These are phyloP conservation scores for Prionailurus viverrinus DNA, from an alignment of 2,113 vertebrate genomes.

Conservation along the genomic window DNA sequence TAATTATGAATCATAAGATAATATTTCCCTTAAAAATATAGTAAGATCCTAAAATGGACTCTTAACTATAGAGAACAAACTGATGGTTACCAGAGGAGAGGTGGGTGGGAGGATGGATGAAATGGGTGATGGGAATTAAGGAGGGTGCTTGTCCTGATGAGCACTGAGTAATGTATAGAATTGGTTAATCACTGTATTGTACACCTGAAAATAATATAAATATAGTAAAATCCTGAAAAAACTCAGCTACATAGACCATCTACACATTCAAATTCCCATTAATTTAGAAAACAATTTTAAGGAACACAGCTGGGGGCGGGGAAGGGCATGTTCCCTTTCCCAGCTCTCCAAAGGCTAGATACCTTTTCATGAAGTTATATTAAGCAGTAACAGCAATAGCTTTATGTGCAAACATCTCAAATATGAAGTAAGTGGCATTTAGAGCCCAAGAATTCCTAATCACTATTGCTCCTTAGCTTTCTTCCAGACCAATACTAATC, in stretches of 20 bases:
- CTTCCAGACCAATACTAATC: not conserved
- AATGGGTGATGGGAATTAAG: not conserved
- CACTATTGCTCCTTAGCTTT: not conserved
- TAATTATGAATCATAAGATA: not conserved
- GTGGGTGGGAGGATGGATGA: not conserved
- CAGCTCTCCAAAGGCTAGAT: not conserved
- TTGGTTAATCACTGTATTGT: not conserved
- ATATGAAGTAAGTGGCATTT: not conserved
- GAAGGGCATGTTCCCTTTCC: not conserved
- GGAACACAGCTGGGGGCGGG: not conserved
- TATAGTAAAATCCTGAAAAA: not conserved
- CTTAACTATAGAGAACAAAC: not conserved
- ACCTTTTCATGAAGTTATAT: not conserved
- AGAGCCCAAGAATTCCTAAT: not conserved
- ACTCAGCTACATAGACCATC: not conserved
- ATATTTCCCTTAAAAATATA: not conserved
- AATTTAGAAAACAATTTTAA: not conserved
- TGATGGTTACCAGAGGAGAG: not conserved
- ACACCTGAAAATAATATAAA: not conserved
- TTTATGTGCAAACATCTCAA: not conserved
- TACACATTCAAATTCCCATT: not conserved
- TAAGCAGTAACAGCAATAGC: not conserved
- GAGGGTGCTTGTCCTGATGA: not conserved
- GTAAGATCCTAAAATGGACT: not conserved
- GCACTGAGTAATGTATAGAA: not conserved